phyloP scores from a whole-genome alignment of 1,140 invertebrate species.

The Tachypleus tridentatus region DNA sequence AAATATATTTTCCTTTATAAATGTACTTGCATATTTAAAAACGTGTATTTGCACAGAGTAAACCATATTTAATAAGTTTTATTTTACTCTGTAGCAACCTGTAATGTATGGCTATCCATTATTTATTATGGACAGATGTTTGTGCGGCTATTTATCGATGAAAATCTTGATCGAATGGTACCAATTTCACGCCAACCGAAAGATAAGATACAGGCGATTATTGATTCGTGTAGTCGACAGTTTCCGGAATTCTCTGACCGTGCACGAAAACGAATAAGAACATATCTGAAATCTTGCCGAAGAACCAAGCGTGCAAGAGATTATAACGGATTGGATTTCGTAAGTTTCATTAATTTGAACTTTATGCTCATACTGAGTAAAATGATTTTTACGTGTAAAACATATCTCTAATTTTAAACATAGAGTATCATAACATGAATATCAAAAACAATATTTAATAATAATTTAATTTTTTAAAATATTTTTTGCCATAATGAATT shows the following conservation, averaged over 20 bases:
- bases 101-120: background rate
- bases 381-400: no score
- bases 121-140: slow-evolving; percentile 69
- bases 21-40: no score
- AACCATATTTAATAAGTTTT: no score
- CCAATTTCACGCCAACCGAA: slow-evolving; percentile 96
- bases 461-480: no score
- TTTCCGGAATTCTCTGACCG: slow-evolving; percentile 93
- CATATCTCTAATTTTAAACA: no score
- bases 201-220: slow-evolving; percentile 94
- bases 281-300: slow-evolving; percentile 89
- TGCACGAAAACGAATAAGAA: slow-evolving; percentile 83
- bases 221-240: slow-evolving; percentile 89
- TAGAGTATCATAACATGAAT: no score
- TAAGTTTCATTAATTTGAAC: slow-evolving; percentile 33
- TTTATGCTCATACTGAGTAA: no score
- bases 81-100: no score
- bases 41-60: background rate
- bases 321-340: slow-evolving; percentile 47
- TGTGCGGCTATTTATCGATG: slow-evolving; percentile 89
- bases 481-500: no score
- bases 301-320: slow-evolving; percentile 68
- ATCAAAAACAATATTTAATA: no score
- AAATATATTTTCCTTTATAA: no score
- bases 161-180: slow-evolving; percentile 89